Evolutionary conservation across 2,888 invertebrate genomes (phyloP), one percentile per base, ranked within the genome.

Genomic region (Tipula vernalis): DNA sequence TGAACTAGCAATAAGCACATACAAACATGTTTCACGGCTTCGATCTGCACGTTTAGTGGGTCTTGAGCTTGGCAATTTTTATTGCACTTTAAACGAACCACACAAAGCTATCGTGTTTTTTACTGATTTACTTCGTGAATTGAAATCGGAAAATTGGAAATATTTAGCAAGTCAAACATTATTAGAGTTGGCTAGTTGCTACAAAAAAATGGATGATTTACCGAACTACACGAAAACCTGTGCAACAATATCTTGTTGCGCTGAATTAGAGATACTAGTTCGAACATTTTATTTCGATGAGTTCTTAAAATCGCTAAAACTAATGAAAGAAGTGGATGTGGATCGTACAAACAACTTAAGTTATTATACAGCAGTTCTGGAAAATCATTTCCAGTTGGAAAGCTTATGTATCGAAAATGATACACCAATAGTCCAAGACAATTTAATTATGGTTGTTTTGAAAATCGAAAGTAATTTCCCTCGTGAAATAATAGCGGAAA

Each of bases 1-100:
- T 0, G 99, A 99, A 91, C 91, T 98, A 88, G 98, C 98, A 0
- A 98, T 98, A 94, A 98, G 98, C 86, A 98, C 98, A 0, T 98
- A 97, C 90, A 99, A 99, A 90, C 98, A 98, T 92, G 98, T 98
- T 88, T 96, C 96, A 0, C 93, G 96, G 87, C 90, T 94, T 89
- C 92, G 95, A 90, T 98, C 96, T 87, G 98, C 98, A 0, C 94
- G 98, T 83, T 93, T 96, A 85, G 96, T 98, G 87, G 98, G 98
- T 0, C 94, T 96, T 57, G 97, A 98, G 89, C 92, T 99, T 86
- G 98, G 98, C 0, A 94, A 95, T 39, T 98, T 98, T 91, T 98
- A 99, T 91, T 95, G 97, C 89, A 95, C 96, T 88, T 92, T 96
- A 8, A 96, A 96, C 0, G 96, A 97, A 90, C 96, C 96, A 0